These are phyloP conservation scores for Chrysomallon squamiferum DNA, from an alignment of 1,140 invertebrate species.

Conservation along the genomic window DNA sequence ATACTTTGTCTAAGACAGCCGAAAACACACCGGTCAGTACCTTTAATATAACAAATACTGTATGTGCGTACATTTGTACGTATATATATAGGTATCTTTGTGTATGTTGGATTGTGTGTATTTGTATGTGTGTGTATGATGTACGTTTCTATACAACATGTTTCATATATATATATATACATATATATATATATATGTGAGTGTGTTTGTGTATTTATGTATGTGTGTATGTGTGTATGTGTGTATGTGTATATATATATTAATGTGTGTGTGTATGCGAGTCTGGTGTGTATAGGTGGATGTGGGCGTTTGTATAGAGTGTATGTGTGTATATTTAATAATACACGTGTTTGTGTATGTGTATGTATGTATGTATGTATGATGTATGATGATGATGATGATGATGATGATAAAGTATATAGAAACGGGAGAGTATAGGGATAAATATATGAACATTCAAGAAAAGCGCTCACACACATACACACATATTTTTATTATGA, in stretches of 20 bases:
- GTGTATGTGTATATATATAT: neutral
- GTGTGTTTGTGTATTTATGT: neutral
- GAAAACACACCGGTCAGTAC: too few species aligned
- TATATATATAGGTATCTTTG: neutral
- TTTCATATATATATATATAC: too few species aligned
- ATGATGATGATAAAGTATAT: neutral
- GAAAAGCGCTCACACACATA: neutral
- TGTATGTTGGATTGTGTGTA: too few species aligned
- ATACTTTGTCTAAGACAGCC: too few species aligned
- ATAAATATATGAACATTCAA: neutral
- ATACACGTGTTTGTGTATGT: neutral
- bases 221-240: neutral
- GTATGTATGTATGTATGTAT: neutral
- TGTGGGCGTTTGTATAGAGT: neutral
- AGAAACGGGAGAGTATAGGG: neutral
- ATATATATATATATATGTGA: neutral
- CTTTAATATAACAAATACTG: too few species aligned
- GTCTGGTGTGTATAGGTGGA: neutral
- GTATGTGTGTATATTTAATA: too few species aligned
- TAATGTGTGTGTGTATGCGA: neutral
- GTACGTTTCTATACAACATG: too few species aligned
- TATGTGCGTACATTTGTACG: too few species aligned
- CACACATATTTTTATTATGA: too few species aligned
- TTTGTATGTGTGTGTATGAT: too few species aligned
- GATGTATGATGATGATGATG: neutral